Percentiles rank a stretch among this genome's conserved stretches.
phyloP scores from a whole-genome alignment of 2,888 invertebrate species.

The Caenorhabditis becei region DNA sequence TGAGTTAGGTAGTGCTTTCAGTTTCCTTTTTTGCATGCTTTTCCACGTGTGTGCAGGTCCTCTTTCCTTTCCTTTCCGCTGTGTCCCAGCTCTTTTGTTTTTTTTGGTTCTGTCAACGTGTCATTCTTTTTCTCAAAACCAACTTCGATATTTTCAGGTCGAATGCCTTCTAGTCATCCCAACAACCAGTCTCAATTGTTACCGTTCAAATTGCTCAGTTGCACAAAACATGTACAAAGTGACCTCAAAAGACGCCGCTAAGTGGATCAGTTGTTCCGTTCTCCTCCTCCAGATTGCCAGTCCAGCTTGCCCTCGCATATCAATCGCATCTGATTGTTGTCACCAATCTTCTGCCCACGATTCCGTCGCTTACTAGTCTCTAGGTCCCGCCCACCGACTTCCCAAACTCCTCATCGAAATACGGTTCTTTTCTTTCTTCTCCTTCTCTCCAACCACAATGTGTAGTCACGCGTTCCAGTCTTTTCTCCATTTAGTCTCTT shows the following conservation, averaged over 20 bases:
- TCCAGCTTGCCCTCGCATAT: constrained; percentile 53
- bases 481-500: constrained; percentile 2
- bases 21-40: constrained; percentile 38
- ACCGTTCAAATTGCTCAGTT: constrained; percentile 26
- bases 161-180: constrained; percentile 49
- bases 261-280: constrained; percentile 32
- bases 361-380: constrained; percentile 19
- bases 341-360: neutral
- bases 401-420: constrained; percentile 33
- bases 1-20: constrained; percentile 55
- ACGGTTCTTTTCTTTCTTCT: constrained; percentile 26
- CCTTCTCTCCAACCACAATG: constrained; percentile 10
- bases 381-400: neutral
- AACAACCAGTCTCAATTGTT: neutral
- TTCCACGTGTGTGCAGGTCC: neutral
- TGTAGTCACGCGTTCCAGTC: constrained; percentile 23
- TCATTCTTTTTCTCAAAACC: neutral
- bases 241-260: constrained; percentile 15
- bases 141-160: constrained; percentile 38
- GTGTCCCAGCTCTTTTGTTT: too few relatives aligned
- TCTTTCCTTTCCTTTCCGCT: neutral
- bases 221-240: constrained; percentile 45
- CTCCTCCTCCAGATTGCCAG: constrained; percentile 28
- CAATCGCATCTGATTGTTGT: constrained; percentile 20
- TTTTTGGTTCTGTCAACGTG: neutral